These are phyloP conservation scores for Sapayoa aenigma DNA, from an alignment of 2,113 vertebrate genomes.

Conservation along the genomic window DNA sequence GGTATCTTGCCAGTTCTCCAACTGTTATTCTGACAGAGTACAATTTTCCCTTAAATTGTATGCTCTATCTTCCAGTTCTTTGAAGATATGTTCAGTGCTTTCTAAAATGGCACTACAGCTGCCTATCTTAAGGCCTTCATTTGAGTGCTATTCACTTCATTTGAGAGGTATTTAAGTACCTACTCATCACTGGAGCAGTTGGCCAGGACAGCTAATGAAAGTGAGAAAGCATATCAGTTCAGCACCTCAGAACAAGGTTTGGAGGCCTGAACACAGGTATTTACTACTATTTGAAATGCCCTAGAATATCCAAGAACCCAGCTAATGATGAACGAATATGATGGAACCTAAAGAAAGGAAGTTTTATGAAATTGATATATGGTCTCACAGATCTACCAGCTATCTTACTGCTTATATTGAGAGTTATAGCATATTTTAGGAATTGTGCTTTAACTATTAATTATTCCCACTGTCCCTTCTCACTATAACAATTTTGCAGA, in stretches of 20 bases:
- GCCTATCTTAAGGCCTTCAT: not conserved
- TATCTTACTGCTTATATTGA: not conserved
- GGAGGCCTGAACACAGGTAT: not conserved
- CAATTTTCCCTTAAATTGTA: not conserved
- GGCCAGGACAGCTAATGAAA: not conserved
- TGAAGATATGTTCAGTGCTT: not conserved
- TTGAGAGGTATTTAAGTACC: not conserved
- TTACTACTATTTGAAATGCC: not conserved
- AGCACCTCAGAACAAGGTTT: not conserved
- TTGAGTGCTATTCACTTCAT: not conserved
- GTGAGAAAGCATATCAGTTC: not conserved
- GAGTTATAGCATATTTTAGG: not conserved
- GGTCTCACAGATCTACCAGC: not conserved
- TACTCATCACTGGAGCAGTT: not conserved
- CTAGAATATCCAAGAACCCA: not conserved
- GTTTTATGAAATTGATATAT: not conserved
- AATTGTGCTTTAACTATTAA: not conserved
- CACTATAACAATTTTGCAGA: not conserved
- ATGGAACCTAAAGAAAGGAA: not conserved
- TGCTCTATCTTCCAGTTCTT: not conserved
- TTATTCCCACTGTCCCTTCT: not conserved
- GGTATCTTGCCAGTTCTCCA: not conserved
- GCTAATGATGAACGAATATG: not conserved
- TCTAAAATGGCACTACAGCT: not conserved
- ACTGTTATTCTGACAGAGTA: not conserved